Conservation (phyloP, 2,113 vertebrate species). For the Sus scrofa region T2T-Sscrofa CM000815.6:87978501-87979000, state of each 20-base stretch:
- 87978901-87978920: too few species aligned
- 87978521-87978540: not conserved
- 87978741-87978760: not conserved
- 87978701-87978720: not conserved
- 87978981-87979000: not conserved
- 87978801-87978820: not conserved
- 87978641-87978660: not conserved
- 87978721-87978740: not conserved
- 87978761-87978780: not conserved
- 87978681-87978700: not conserved
- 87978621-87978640: too few species aligned
- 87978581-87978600: not conserved
- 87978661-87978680: not conserved
- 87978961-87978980: not conserved
- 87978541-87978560: not conserved
- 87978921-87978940: not conserved
- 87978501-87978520: not conserved
- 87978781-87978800: not conserved
- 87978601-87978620: not conserved
- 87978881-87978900: not conserved
- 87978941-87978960: not conserved
- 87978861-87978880: too few species aligned
- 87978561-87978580: not conserved
- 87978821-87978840: not conserved
- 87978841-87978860: accelerated